These are phyloP conservation scores for Zaprionus taronus DNA, from an alignment of 1,140 invertebrate genomes.

Conservation along the genomic window DNA sequence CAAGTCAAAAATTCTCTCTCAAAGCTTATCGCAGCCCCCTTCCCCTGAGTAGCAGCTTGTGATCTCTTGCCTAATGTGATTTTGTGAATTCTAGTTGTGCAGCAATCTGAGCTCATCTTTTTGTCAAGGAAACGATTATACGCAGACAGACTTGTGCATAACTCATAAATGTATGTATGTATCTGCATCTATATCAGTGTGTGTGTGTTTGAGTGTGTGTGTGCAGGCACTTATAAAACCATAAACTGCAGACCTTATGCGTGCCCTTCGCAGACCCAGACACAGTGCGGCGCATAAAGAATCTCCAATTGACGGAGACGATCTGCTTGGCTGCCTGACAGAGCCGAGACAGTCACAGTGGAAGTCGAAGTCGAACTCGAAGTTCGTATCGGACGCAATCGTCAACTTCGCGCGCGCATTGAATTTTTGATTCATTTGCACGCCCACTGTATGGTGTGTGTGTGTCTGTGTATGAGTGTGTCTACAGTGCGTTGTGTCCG, in stretches of 20 bases:
- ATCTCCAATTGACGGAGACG: slow-evolving; percentile 69
- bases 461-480: slow-evolving; percentile 1
- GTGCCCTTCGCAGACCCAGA: slow-evolving; percentile 53
- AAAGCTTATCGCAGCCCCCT: slow-evolving; percentile 22
- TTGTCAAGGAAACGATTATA: slow-evolving; percentile 65
- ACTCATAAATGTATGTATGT: background rate
- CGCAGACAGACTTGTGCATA: slow-evolving; percentile 10
- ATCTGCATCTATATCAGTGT: background rate
- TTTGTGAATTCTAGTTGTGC: slow-evolving; percentile 12
- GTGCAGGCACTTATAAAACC: slow-evolving; percentile 13
- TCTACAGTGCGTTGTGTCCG: slow-evolving; percentile 37
- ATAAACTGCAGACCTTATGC: slow-evolving; percentile 75
- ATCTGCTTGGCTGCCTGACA: slow-evolving; percentile 39
- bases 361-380: background rate
- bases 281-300: slow-evolving; percentile 72
- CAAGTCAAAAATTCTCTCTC: slow-evolving; percentile 20
- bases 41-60: no score
- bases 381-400: slow-evolving; percentile 57
- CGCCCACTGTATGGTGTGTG: background rate
- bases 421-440: slow-evolving; percentile 76
- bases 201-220: background rate
- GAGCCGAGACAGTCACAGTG: background rate
- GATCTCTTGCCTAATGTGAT: background rate
- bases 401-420: slow-evolving; percentile 67
- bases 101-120: slow-evolving; percentile 50